Conservation (phyloP, 2,113 vertebrate species). For the Colinus virginianus region DNA sequence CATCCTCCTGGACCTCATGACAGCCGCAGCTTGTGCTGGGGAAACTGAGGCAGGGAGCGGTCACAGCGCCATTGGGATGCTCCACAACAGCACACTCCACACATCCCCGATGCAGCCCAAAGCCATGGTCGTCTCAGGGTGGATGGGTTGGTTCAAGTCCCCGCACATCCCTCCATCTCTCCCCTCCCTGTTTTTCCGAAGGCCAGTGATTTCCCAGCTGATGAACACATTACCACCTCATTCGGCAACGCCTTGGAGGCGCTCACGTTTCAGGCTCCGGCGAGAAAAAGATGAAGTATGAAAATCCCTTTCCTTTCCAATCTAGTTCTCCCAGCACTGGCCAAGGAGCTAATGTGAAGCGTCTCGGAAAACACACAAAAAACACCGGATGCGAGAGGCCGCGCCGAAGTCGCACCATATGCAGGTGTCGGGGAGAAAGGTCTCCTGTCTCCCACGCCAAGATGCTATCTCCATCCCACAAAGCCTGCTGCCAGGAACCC, state of each 20-base stretch:
- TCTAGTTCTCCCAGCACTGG: conserved; percentile 56
- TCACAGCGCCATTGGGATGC: neutral
- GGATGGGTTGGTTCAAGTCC: neutral
- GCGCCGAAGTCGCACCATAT: conserved; percentile 62
- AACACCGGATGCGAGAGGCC: conserved; percentile 45
- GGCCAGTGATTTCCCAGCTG: conserved; percentile 64
- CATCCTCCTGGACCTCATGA: neutral
- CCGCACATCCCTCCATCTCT: neutral
- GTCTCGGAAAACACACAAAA: conserved; percentile 50
- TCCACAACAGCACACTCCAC: fast-evolving
- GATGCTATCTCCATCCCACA: conserved; percentile 35
- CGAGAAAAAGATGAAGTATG: conserved; percentile 75
- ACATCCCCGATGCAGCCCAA: neutral
- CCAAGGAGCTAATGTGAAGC: conserved; percentile 59
- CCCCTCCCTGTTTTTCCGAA: neutral
- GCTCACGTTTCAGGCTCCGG: conserved; percentile 64
- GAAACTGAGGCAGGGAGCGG: neutral
- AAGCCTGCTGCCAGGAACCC: neutral
- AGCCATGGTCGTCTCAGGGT: neutral
- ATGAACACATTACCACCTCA: conserved; percentile 75
- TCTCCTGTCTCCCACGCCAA: conserved; percentile 59
- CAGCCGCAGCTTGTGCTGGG: neutral
- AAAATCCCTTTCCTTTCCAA: conserved; percentile 75
- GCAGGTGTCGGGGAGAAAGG: conserved; percentile 74
- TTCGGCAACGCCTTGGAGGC: conserved; percentile 63